Conservation (phyloP, 2,888 invertebrate genomes). For the Drosophila histrio region DNA sequence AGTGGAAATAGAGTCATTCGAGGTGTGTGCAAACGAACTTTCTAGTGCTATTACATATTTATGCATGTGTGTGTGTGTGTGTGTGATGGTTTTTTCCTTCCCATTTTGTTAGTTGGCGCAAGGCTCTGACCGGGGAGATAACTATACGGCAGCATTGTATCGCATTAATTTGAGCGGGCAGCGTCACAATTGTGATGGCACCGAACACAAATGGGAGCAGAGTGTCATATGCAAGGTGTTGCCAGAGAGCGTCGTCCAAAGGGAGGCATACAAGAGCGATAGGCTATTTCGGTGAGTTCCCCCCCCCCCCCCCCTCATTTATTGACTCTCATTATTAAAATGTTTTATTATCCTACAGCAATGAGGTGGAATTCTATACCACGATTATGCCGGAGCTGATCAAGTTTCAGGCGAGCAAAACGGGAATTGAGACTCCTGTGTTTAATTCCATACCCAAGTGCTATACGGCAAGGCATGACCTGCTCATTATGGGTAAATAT, state of each 20-base stretch:
- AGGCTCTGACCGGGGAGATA: conserved; percentile 90
- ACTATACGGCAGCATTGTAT: conserved; percentile 90
- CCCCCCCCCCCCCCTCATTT: too few species aligned
- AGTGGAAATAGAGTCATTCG: conserved; percentile 85
- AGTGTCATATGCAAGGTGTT: conserved; percentile 90
- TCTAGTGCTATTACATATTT: neutral
- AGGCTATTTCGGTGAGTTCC: conserved; percentile 86
- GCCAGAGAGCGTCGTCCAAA: conserved; percentile 87
- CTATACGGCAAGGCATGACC: conserved; percentile 86
- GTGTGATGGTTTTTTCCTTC: too few species aligned
- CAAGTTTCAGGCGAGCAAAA: conserved; percentile 85
- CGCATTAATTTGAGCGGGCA: conserved; percentile 87
- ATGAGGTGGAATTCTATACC: conserved; percentile 90
- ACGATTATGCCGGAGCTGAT: conserved; percentile 88
- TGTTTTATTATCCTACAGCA: conserved; percentile 83
- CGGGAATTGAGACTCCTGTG: conserved; percentile 67
- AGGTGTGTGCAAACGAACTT: conserved; percentile 82
- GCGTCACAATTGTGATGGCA: conserved; percentile 68
- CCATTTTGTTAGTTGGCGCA: conserved; percentile 86
- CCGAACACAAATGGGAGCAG: conserved; percentile 86
- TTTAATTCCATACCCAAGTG: conserved; percentile 87
- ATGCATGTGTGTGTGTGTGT: neutral
- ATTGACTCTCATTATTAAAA: too few species aligned
- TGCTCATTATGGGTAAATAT: conserved; percentile 85
- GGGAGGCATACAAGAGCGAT: conserved; percentile 90